These are phyloP conservation scores for Aleadryas rufinucha DNA, from an alignment of 2,113 vertebrate genomes.

Conservation along the genomic window DNA sequence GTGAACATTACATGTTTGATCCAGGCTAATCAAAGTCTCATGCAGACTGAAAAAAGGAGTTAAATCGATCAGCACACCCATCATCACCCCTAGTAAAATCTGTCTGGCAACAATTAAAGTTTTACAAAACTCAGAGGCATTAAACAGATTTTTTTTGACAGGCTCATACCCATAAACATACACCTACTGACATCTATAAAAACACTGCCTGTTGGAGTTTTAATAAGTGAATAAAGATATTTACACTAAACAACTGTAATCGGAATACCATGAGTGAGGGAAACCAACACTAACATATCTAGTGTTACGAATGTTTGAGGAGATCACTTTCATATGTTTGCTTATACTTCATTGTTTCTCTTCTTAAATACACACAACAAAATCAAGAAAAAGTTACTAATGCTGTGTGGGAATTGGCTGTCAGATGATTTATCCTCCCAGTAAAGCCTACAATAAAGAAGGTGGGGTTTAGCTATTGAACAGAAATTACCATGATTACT, in stretches of 20 bases:
- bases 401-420: background rate
- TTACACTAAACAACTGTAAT: background rate
- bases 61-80: background rate
- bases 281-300: background rate
- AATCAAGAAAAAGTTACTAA: background rate
- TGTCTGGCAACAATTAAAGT: background rate
- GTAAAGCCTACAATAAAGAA: background rate
- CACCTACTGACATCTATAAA: slow-evolving; percentile 15
- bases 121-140: background rate
- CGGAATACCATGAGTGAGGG: background rate
- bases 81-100: background rate
- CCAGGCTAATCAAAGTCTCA: background rate
- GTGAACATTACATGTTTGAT: background rate
- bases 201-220: background rate
- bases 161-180: background rate
- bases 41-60: background rate
- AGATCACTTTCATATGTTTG: background rate
- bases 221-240: background rate
- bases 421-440: background rate
- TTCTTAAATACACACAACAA: background rate
- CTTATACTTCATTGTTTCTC: background rate
- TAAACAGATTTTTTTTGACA: slow-evolving; percentile 3
- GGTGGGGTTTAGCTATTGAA: background rate
- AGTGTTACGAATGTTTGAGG: background rate
- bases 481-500: background rate